Evolutionary conservation across 2,113 vertebrate genomes (phyloP), one percentile per base, ranked within the genome.

Genomic region (Ovibos moschatus): DNA sequence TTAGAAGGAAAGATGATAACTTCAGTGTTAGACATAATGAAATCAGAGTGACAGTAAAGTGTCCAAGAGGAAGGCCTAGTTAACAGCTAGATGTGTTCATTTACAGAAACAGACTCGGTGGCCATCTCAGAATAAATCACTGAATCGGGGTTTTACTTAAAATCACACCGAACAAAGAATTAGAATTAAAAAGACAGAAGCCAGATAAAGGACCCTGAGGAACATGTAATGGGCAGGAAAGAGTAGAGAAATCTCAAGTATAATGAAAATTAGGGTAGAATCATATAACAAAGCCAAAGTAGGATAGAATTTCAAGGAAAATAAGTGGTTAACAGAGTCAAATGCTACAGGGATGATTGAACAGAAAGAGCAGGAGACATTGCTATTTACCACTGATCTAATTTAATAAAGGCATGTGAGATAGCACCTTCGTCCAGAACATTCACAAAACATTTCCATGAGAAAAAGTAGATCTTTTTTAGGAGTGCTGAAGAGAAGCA

Each of bases 401-500:
- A 94, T 45, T 95, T 84, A 78, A 94, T 57, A 57, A 79, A 96
- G 53, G 17, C 36, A 81, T 15, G 40, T 28, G 16, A 96, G 67
- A 67, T 91, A 91, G 60, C 28, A 83, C 62, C 23, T 86, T 94
- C 83, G 8, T 67, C 33, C 45, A 87, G n/a, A 86, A 91, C 11
- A 86, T 82, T 91, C 78, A 78, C 16, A 85, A 97, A 93, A 94
- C 25, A 95, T 53, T 94, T 93, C 90, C 64, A 62, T 11, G 5
- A 47, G 78, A 88, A 82, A 95, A 89, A 28, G 62, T 83, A 81
- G 30, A 86, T 92, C 33, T 23, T 23, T 94, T 83, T 74, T 53
- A 51, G 33, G 74, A 76, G n/a, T 25, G 2, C 71, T 92, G 74
- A 43, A 55, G 14, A 83, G 7, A 12, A 95, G 30, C 55, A 86